Percentiles rank a stretch among this genome's conserved stretches.
Evolutionary conservation across 2,888 invertebrate species (phyloP).

Genomic region (Sepioteuthis lessoniana): DNA sequence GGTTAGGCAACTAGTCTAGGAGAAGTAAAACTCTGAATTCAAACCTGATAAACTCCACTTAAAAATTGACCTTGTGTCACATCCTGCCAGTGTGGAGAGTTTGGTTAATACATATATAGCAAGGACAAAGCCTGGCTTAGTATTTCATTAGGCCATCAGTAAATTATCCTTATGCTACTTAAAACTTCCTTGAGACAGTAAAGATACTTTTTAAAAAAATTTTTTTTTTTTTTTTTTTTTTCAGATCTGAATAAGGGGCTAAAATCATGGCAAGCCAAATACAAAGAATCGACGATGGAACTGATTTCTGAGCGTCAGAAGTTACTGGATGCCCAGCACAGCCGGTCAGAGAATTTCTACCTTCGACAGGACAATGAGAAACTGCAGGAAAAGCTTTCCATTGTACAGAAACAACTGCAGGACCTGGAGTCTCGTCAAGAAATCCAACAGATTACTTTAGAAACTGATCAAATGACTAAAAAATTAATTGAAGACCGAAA

Average conservation of each 20-base stretch:
- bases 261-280: neutral
- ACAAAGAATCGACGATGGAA: neutral
- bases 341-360: neutral
- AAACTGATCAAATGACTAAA: neutral
- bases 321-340: neutral
- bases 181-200: no score
- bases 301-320: neutral
- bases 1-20: no score
- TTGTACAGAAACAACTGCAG: neutral
- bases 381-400: neutral
- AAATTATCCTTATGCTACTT: no score
- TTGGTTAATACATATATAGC: no score
- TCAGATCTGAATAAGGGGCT: neutral
- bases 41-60: no score
- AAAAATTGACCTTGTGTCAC: no score
- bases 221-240: neutral
- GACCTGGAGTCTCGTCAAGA: neutral
- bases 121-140: no score
- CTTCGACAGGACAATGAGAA: neutral
- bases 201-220: neutral
- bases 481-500: constrained; percentile 16
- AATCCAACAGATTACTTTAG: neutral
- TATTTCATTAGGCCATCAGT: no score
- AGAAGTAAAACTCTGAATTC: no score
- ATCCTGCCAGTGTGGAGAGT: no score